Evolutionary conservation across 2,888 invertebrate species (phyloP), one percentile per base, ranked within the genome.

Genomic region (Pelosia muscerda): DNA sequence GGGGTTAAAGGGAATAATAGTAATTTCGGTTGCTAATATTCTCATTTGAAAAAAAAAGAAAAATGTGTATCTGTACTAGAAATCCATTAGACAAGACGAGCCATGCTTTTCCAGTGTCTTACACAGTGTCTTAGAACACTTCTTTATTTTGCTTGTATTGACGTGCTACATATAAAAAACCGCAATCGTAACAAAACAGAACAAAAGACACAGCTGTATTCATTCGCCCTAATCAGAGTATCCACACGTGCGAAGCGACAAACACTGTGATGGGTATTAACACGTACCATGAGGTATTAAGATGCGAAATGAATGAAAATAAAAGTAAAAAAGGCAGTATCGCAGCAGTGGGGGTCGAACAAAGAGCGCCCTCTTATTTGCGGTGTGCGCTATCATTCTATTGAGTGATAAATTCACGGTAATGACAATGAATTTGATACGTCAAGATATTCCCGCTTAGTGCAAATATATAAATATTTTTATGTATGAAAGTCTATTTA

Each of bases 281-380:
- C 87, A 84, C 84, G 84, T 83, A 85, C 86, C 88, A 86, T 87
- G 81, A 84, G 83, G 88, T 85, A 91, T 92, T 92, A 93, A 90
- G 87, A 91, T 82, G 86, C 81, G 82, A 84, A 86, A 86, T 84
- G 86, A 89, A 84, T 79, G 81, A 82, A 84, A 66, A 59, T 63
- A 63, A 66, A 83, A 85, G 78, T 77, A 84, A 82, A 85, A 88
- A 88, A 90, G 89, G 86, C 88, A 86, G 88, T 86, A 84, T 87
- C 81, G 89, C 84, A 84, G 86, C 87, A 87, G 84, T 76, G 85
- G 86, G 86, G 87, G 75, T 84, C 75, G 84, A 83, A 88, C 87
- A 88, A 86, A 87, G 83, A 80, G 82, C 81, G 81, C 91, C 90
- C 92, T 89, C 89, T 86, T 93, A 89, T 94, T 93, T 93, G 92